Conservation (phyloP, 2,888 invertebrate genomes). For the Steinernema carpocapsae region DNA sequence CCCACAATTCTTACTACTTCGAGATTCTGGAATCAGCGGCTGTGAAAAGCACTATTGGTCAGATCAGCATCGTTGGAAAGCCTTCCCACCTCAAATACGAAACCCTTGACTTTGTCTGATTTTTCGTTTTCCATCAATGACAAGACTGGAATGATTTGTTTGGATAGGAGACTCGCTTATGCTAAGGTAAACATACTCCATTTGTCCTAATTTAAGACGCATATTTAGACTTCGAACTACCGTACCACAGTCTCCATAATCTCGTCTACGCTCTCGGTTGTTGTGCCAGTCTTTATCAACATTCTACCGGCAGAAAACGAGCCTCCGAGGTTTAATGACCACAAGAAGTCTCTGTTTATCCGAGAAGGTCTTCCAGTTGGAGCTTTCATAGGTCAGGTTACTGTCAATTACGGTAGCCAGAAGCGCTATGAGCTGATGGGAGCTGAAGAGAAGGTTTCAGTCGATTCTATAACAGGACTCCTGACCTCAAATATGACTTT, state of each 20-base stretch:
- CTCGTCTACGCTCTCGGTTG: conserved; percentile 22
- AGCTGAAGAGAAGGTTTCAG: background rate
- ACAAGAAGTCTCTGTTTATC: background rate
- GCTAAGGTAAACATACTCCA: background rate
- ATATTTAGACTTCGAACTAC: background rate
- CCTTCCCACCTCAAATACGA: background rate
- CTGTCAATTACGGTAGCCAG: background rate
- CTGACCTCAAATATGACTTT: background rate
- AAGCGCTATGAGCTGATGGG: conserved; percentile 5
- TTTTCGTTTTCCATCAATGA: conserved; percentile 24
- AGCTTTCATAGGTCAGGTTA: conserved; percentile 5
- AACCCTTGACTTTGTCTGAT: conserved; percentile 3
- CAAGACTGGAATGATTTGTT: background rate
- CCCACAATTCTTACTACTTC: conserved; percentile 22
- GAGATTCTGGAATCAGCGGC: conserved; percentile 23
- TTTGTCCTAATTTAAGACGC: too few relatives aligned
- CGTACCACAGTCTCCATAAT: conserved; percentile 23
- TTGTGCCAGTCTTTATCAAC: conserved; percentile 26
- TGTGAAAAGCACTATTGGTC: conserved; percentile 18
- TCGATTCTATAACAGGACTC: background rate
- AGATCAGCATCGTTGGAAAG: conserved; percentile 8
- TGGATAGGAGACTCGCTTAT: background rate
- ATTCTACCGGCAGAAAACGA: conserved; percentile 19
- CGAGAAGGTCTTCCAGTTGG: conserved; percentile 12
- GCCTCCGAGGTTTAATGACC: conserved; percentile 12